These are phyloP conservation scores for Hermaeophaga mercurialis DNA, from an alignment of 2,888 invertebrate species.

Conservation along the genomic window DNA sequence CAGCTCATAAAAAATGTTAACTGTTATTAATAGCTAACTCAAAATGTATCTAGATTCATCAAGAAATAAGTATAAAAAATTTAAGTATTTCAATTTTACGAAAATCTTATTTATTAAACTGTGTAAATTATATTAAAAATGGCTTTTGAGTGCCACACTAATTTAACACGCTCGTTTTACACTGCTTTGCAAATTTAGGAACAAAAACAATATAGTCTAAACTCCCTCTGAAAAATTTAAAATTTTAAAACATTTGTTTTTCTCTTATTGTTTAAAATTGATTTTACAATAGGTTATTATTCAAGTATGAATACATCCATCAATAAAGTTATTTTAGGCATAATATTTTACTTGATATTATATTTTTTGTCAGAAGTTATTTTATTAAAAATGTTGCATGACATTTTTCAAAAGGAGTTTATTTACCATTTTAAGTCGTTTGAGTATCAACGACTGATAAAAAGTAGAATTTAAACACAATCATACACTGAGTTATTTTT, in stretches of 20 bases:
- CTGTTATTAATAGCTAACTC: not conserved
- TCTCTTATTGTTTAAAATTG: no score
- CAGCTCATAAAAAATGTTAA: not conserved
- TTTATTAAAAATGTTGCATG: no score
- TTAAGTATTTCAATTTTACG: slow-evolving; percentile 7
- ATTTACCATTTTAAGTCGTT: slow-evolving; percentile 31
- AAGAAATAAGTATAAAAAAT: slow-evolving; percentile 20
- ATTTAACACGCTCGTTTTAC: slow-evolving; percentile 46
- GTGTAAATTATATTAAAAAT: slow-evolving; percentile 21
- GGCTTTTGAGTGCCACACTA: slow-evolving; percentile 38
- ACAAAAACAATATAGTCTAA: slow-evolving; percentile 17
- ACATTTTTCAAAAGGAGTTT: slow-evolving; percentile 24
- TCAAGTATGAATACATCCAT: no score
- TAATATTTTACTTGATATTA: no score
- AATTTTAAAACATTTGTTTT: no score
- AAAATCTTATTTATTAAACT: slow-evolving; percentile 8
- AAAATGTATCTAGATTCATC: slow-evolving; percentile 12
- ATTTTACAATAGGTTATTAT: no score
- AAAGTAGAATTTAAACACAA: slow-evolving; percentile 47
- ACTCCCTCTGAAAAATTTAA: slow-evolving; percentile 31
- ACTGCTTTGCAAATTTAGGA: slow-evolving; percentile 43
- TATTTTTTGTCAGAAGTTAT: no score
- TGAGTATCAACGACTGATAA: slow-evolving; percentile 35
- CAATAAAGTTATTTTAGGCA: no score
- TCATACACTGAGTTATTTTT: slow-evolving; percentile 57